phyloP scores from a whole-genome alignment of 2,888 invertebrate species.

The Sisyra nigra region DNA sequence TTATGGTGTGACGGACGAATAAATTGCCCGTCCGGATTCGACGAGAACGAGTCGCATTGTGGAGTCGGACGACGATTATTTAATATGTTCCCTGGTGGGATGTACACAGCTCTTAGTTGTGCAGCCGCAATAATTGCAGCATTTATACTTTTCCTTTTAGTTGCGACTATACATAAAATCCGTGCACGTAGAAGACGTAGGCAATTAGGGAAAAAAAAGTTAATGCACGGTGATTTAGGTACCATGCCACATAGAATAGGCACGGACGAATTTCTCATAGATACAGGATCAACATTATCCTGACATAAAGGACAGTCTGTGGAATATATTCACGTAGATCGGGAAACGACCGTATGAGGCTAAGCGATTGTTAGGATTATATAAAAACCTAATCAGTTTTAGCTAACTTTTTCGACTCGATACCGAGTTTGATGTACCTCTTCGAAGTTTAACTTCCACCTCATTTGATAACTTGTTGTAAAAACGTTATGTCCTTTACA shows the following conservation, averaged over 20 bases:
- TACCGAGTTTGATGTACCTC: background rate
- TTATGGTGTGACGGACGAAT: slow-evolving; percentile 60
- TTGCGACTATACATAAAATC: slow-evolving; percentile 39
- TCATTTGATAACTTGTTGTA: too few species aligned
- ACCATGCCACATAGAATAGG: slow-evolving; percentile 33
- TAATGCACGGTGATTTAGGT: slow-evolving; percentile 21
- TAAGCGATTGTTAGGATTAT: slow-evolving; percentile 11
- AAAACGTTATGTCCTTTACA: too few species aligned
- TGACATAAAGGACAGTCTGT: slow-evolving; percentile 83
- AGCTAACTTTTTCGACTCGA: background rate
- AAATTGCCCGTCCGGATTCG: slow-evolving; percentile 49
- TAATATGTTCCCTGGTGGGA: slow-evolving; percentile 34
- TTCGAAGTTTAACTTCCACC: too few species aligned
- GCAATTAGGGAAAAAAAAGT: slow-evolving; percentile 33
- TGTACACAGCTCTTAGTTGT: slow-evolving; percentile 37
- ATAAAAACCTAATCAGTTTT: background rate
- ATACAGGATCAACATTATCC: slow-evolving; percentile 44
- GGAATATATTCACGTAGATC: slow-evolving; percentile 85
- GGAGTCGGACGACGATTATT: slow-evolving; percentile 35
- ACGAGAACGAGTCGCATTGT: slow-evolving; percentile 53
- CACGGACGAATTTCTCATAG: slow-evolving; percentile 52
- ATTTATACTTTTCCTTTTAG: slow-evolving; percentile 37
- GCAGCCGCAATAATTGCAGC: slow-evolving; percentile 38
- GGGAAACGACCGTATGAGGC: slow-evolving; percentile 79
- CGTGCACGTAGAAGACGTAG: slow-evolving; percentile 35